Base-by-base conservation (phyloP, 2,797 vertebrate species). In the Eulemur mongoz region DNA sequence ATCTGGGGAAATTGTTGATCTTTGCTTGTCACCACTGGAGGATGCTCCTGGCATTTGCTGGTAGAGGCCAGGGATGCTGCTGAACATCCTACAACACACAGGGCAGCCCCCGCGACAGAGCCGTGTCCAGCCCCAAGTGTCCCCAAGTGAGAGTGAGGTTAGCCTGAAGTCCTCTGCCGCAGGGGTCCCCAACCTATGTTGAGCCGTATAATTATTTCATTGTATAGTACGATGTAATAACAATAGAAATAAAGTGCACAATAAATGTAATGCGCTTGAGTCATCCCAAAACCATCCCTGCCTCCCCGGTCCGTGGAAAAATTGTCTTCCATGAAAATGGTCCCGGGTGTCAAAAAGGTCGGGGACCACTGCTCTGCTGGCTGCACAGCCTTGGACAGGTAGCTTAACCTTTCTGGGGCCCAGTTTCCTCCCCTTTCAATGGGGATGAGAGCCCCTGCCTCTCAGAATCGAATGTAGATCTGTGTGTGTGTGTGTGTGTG, bases 41-140 rank as follows among this genome's bases (percentile, higher is more conserved):
- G 15, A 54, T n/a, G 27, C 84, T 30, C 0, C 54, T 7, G 23
- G 57, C 14, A 1, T 43, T 40, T n/a, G 1, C 45, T 2, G 32
- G 27, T 14, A 13, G 57, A 80, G n/a, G 59, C 12, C 78, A 27
- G 25, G 25, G 61, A 1, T 18, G 14, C n/a, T 30, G 17, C 52
- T 27, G 13, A 0, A 18, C 2, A 1, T 20, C 50, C 59, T 43
- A 0, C 52, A 30, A 18, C 25, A 27, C 54, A 5, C 23, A 23
- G 45, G 54, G 4, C 40, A 18, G 32, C 35, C 5, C 38, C 13
- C 13, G 0, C 3, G 5, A 1, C 38, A 4, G 17, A 15, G 22
- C 17, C 7, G 14, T 23, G 13, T 14, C 14, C 2, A 4, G 1
- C 12, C 40, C 32, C 15, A 2, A 4, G 1, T 10, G 54, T 43